Evolutionary conservation across 2,113 vertebrate species (phyloP), one percentile per base, ranked within the genome.

Genomic region (Budorcas taxicolor): DNA sequence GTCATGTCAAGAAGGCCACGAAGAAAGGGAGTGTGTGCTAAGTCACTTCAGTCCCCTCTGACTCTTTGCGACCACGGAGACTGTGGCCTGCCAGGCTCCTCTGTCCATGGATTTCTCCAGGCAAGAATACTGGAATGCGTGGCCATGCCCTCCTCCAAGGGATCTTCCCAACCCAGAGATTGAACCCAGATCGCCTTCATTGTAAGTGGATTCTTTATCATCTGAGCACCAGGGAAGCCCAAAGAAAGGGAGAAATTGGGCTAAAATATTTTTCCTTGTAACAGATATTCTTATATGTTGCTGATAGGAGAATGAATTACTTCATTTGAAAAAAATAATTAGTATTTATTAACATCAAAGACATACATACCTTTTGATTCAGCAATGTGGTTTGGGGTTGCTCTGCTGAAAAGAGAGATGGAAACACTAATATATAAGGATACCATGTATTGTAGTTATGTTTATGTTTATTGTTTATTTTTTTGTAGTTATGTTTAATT

Each of bases 261-360:
- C 23, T 81, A 92, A 60, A 93, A 80, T 12, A 33, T 60, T 67
- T 90, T 50, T 81, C 45, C 78, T 81, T 81, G 45, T 92, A 96
- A 81, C 60, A 15, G 62, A 64, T 67, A 92, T 19, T 94, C 12
- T 93, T 43, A 7, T 76, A 45, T 50, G n/a, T 57, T 97, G n/a
- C 58, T 91, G 53, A 50, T 11, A 31, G 11, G 7, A 96, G 60
- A 55, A 67, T 67, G 15, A 93, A 91, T 85, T 91, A 50, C 76
- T 91, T 96, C 33, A 85, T 88, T 89, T 94, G 19, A n/a, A 52
- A 29, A 91, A 96, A 98, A 96, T 81, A 92, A 64, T 53, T 53
- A 90, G 4, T 9, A 83, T 84, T 71, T 94, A 83, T 90, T 87
- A 47, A 80, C 15, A 47, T 31, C 15, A n/a, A 90, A 96, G 84